Evolutionary conservation across 2,113 vertebrate species (phyloP), one percentile per base, ranked within the genome.

Genomic region (Columba livia): DNA sequence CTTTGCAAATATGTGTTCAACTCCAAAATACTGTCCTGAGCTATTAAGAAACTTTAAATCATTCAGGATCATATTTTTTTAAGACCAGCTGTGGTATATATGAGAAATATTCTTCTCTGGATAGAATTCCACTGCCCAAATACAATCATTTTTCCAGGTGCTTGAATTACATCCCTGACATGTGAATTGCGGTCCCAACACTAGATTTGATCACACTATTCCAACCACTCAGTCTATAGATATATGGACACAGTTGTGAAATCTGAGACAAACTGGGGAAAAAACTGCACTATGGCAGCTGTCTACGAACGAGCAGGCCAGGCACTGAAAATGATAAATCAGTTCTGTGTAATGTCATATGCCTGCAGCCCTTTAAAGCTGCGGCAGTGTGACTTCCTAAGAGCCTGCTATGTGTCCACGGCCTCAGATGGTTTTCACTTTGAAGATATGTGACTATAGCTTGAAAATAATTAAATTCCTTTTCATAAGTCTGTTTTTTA

Each of bases 381-480:
- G 69, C 89, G 93, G 86, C 80, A 79, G 77, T 54, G 74, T 17
- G 72, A 88, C 79, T 93, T 92, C 56, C 57, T 38, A 56, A 78
- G 83, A 81, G 83, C 32, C 77, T 90, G 85, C 69, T 90, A 51
- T 17, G 79, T 60, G 56, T 78, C 65, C 77, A 40, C 15, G 38
- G 73, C 69, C 73, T 84, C 79, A 54, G 57, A 94, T 31, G 44
- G 54, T 67, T 92, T 94, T 80, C 38, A 50, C 77, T 95, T 94
- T 96, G 88, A 96, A 96, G 79, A 92, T 69, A 94, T 0, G 67
- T 0, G 8, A 72, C 50, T 77, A 50, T 26, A 83, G 72, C 64
- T 81, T n/a, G 83, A 83, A 93, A 92, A 84, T 74, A 96, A 90
- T 92, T 89, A 94, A 92, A 86, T 87, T 92, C 79, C 58, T 91